These are phyloP conservation scores for Eublepharis macularius DNA, from an alignment of 2,113 vertebrate genomes.

Conservation along the genomic window DNA sequence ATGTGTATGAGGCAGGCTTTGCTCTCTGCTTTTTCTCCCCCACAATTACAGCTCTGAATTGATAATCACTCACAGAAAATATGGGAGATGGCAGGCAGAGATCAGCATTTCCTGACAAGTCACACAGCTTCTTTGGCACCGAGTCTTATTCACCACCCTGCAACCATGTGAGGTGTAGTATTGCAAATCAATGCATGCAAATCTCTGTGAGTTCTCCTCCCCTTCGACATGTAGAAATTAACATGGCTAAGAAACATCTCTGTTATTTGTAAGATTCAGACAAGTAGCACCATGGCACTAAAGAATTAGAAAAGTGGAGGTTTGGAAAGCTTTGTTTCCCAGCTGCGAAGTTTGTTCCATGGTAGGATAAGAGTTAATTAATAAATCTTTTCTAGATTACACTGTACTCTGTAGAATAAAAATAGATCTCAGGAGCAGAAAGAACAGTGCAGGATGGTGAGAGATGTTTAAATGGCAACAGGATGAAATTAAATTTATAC, in stretches of 20 bases:
- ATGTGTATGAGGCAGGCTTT: neutral
- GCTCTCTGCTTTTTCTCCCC: slow-evolving; percentile 18
- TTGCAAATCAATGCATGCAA: neutral
- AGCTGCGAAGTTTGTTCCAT: neutral
- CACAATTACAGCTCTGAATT: slow-evolving; percentile 50
- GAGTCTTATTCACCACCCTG: neutral
- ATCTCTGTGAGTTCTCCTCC: neutral
- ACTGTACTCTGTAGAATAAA: too few species aligned
- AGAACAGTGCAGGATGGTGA: neutral
- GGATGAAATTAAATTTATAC: too few species aligned
- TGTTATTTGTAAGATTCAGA: neutral
- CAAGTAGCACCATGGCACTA: neutral
- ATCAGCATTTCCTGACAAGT: slow-evolving; percentile 13
- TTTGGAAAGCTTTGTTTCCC: neutral
- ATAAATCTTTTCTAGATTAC: neutral
- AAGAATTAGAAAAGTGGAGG: neutral
- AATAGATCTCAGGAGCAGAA: neutral
- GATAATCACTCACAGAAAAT: slow-evolving; percentile 26
- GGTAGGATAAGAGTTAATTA: neutral
- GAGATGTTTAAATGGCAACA: neutral
- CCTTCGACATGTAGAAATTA: neutral
- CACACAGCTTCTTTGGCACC: neutral
- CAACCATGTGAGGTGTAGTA: neutral
- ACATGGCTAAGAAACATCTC: neutral
- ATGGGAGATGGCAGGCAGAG: slow-evolving; percentile 29